Percentiles rank a stretch among this genome's conserved stretches.
Evolutionary conservation across 2,113 vertebrate species (phyloP).

Genomic region (Passer montanus): DNA sequence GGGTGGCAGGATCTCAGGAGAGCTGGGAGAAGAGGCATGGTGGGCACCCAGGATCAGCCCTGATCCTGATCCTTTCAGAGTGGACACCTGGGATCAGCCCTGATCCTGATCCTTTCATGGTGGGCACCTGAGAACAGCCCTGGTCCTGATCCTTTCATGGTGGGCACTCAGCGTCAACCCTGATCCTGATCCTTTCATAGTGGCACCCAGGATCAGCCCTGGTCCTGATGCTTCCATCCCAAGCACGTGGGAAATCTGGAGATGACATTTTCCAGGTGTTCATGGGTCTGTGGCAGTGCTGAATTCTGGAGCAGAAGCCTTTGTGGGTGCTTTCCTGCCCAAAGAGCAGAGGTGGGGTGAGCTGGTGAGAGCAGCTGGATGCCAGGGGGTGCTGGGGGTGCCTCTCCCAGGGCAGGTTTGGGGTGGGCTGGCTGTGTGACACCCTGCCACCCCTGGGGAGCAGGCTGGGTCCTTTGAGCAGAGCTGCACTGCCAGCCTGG

Average conservation of each 20-base stretch:
- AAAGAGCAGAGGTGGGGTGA: background rate
- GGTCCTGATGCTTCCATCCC: background rate
- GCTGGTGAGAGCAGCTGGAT: background rate
- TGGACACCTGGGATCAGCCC: no score
- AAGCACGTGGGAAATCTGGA: background rate
- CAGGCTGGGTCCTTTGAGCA: background rate
- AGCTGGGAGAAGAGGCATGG: background rate
- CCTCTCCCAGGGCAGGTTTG: background rate
- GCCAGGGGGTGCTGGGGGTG: no score
- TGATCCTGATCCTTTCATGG: no score
- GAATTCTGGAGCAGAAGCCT: background rate
- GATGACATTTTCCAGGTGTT: accelerated
- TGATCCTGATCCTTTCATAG: background rate
- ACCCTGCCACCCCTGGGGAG: no score
- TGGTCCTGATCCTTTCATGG: background rate
- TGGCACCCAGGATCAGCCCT: background rate
- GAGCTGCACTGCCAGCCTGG: background rate
- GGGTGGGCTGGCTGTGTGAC: background rate
- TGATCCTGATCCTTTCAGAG: background rate
- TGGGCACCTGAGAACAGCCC: background rate
- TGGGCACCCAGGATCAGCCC: background rate
- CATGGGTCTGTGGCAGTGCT: background rate
- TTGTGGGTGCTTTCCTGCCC: background rate
- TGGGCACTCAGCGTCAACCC: background rate
- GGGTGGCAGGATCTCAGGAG: background rate